Percentiles rank a stretch among this genome's conserved stretches.
phyloP scores from a whole-genome alignment of 1,140 invertebrate species.

The Zaprionus nigranus region DNA sequence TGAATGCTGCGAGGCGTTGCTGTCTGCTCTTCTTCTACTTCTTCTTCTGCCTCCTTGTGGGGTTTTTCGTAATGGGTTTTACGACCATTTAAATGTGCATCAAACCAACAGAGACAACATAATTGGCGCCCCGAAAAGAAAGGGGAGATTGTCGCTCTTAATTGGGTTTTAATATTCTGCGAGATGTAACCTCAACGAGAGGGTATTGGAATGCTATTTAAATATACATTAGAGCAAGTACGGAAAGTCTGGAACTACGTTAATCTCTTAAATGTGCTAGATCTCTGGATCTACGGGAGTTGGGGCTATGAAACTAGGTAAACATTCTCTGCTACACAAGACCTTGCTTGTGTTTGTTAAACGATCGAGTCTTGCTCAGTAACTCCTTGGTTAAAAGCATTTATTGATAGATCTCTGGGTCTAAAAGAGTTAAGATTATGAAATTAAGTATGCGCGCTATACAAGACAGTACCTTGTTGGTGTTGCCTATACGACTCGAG shows the following conservation, averaged over 20 bases:
- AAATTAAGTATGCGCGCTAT: too few relatives aligned
- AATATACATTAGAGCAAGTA: neutral
- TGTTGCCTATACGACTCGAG: too few relatives aligned
- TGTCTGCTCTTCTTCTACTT: neutral
- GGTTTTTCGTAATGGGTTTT: neutral
- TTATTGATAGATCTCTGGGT: too few relatives aligned
- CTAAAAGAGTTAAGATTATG: too few relatives aligned
- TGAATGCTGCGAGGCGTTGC: too few relatives aligned
- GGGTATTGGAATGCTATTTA: neutral
- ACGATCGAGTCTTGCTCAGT: too few relatives aligned
- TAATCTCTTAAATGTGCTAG: neutral
- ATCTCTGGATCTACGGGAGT: neutral
- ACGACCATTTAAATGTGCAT: constrained; percentile 11
- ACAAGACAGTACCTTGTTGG: too few relatives aligned
- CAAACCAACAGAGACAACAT: neutral
- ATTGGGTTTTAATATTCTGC: constrained; percentile 3
- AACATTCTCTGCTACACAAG: too few relatives aligned
- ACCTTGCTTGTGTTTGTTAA: too few relatives aligned
- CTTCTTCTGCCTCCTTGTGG: neutral
- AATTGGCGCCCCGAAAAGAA: neutral
- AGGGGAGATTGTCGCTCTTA: neutral
- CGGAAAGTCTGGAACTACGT: neutral
- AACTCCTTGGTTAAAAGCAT: too few relatives aligned
- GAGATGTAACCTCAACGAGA: too few relatives aligned
- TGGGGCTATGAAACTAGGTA: neutral